Evolutionary conservation across 2,797 vertebrate species (phyloP), one percentile per base, ranked within the genome.

Genomic region (Acestrorhynchus altus): DNA sequence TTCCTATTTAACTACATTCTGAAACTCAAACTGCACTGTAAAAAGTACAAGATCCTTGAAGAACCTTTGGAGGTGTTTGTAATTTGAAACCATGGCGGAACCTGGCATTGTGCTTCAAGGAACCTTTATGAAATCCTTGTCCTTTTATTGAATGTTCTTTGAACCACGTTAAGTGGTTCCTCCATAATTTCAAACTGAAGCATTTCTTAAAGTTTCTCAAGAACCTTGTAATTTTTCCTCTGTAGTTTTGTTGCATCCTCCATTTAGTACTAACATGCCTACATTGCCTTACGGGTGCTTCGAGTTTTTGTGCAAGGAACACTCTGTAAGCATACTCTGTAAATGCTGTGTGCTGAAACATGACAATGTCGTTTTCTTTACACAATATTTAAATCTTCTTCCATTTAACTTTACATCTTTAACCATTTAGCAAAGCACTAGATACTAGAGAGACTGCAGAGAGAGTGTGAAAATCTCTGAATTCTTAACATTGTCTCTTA

Each of bases 161-260:
- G n/a, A n/a, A n/a, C n/a, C n/a, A n/a, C n/a, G n/a, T n/a, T n/a
- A n/a, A n/a, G n/a, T n/a, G n/a, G n/a, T n/a, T n/a, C n/a, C n/a
- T n/a, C n/a, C n/a, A n/a, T n/a, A n/a, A n/a, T n/a, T n/a, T n/a
- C n/a, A n/a, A n/a, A n/a, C n/a, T n/a, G n/a, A n/a, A n/a, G n/a
- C n/a, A n/a, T n/a, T n/a, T n/a, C n/a, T n/a, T n/a, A n/a, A n/a
- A n/a, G n/a, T n/a, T n/a, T n/a, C n/a, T n/a, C n/a, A n/a, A n/a
- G n/a, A n/a, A n/a, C n/a, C n/a, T n/a, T n/a, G n/a, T n/a, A n/a
- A n/a, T n/a, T n/a, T n/a, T n/a, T n/a, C n/a, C n/a, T n/a, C n/a
- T n/a, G n/a, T n/a, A 63, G 11, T 1, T 77, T 71, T 77, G 26
- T 66, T 65, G 26, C 10, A 47, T 59, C 16, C 49, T 51, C n/a